These are phyloP conservation scores for Eonycteris spelaea DNA, from an alignment of 2,113 vertebrate genomes.

Conservation along the genomic window DNA sequence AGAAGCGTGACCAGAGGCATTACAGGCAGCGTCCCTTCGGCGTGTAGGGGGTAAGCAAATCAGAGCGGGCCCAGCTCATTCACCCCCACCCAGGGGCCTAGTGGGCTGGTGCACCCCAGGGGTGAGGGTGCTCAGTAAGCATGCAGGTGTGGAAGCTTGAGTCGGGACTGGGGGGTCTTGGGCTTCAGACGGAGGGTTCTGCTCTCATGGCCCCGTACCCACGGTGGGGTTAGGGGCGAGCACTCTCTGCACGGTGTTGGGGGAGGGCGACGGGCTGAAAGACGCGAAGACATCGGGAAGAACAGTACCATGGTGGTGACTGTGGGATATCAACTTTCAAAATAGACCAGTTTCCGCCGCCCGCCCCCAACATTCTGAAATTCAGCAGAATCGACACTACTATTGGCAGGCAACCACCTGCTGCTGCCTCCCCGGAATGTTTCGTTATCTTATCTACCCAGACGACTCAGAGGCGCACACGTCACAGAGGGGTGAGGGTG, in stretches of 20 bases:
- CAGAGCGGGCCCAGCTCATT: background rate
- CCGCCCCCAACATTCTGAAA: background rate
- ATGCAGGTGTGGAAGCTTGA: fast-evolving
- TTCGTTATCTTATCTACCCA: conserved; percentile 45
- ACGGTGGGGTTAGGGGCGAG: background rate
- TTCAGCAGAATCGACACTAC: background rate
- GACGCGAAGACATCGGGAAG: background rate
- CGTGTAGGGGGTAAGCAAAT: background rate
- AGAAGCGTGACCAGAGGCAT: background rate
- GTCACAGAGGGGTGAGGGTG: background rate
- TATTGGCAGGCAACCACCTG: background rate
- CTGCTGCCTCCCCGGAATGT: background rate
- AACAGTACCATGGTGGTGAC: fast-evolving
- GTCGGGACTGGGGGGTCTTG: fast-evolving
- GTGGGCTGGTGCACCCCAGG: too few species aligned
- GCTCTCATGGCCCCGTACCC: background rate
- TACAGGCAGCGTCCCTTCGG: fast-evolving
- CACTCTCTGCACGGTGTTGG: fast-evolving
- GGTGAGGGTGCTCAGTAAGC: fast-evolving
- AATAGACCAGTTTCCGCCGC: background rate
- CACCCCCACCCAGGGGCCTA: background rate
- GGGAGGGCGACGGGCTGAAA: fast-evolving
- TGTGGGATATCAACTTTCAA: background rate
- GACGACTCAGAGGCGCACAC: conserved; percentile 37
- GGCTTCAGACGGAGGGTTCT: background rate